Percentiles rank a stretch among this genome's conserved stretches.
phyloP scores from a whole-genome alignment of 2,888 invertebrate genomes.

The Chromoteleia sp. region DNA sequence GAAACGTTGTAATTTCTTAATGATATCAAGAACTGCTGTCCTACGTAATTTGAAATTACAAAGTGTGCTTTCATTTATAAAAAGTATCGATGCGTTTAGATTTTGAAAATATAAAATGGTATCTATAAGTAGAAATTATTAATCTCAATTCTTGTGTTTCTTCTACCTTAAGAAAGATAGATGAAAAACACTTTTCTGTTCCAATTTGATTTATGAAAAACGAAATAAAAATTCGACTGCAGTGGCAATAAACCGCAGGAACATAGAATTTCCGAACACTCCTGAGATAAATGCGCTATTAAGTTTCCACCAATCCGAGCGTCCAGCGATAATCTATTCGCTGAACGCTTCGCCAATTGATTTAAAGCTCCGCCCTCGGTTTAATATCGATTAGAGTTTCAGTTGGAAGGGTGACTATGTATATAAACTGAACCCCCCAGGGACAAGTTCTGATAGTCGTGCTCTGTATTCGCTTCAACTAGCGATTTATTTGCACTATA shows the following conservation, averaged over 20 bases:
- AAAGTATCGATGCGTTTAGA: no score
- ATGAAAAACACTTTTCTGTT: constrained; percentile 30
- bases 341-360: constrained; percentile 74
- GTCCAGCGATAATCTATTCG: constrained; percentile 73
- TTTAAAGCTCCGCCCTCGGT: constrained; percentile 79
- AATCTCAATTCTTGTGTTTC: constrained; percentile 6
- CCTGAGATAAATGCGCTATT: constrained; percentile 75
- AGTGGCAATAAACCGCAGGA: constrained; percentile 81
- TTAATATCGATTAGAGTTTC: constrained; percentile 80
- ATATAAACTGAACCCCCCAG: constrained; percentile 79
- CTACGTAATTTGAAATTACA: no score
- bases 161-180: constrained; percentile 23
- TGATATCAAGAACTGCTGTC: no score
- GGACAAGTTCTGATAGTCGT: constrained; percentile 60
- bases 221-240: constrained; percentile 77
- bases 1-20: no score
- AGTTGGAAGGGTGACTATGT: constrained; percentile 68
- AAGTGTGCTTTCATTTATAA: no score
- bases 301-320: constrained; percentile 71
- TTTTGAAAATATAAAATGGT: no score
- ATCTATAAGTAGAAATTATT: constrained; percentile 11
- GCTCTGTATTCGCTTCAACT: constrained; percentile 20
- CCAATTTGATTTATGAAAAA: constrained; percentile 46
- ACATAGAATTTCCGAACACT: constrained; percentile 58
- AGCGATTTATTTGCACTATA: constrained; percentile 11